Evolutionary conservation across 2,797 vertebrate genomes (phyloP).

Genomic region (Tokudaia muenninki): DNA sequence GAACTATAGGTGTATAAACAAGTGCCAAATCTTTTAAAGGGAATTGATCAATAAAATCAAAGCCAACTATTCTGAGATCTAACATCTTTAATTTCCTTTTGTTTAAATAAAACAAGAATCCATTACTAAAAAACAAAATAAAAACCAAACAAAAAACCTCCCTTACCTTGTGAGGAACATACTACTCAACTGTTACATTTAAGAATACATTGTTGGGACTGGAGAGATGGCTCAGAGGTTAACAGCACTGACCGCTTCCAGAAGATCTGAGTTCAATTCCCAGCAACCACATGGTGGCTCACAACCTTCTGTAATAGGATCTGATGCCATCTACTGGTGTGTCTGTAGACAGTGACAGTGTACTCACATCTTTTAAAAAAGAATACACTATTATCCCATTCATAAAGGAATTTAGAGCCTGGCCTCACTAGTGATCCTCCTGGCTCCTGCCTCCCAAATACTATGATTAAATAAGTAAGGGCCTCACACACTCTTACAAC

Average conservation of each 20-base stretch:
- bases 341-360: too few relatives aligned
- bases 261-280: too few relatives aligned
- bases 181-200: background rate
- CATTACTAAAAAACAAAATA: background rate
- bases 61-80: constrained; percentile 46
- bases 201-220: background rate
- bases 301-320: too few relatives aligned
- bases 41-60: constrained; percentile 17
- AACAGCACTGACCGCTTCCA: too few relatives aligned
- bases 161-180: background rate
- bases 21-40: constrained; percentile 1
- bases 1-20: background rate
- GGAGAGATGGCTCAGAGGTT: too few relatives aligned
- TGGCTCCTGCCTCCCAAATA: background rate
- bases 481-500: background rate
- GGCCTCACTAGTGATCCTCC: background rate
- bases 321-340: too few relatives aligned
- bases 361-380: too few relatives aligned
- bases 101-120: constrained; percentile 4
- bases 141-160: background rate
- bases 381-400: background rate
- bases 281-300: too few relatives aligned
- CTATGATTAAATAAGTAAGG: background rate
- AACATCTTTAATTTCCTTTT: constrained; percentile 1
- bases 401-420: background rate